These are phyloP conservation scores for Macrotis lagotis DNA, from an alignment of 2,113 vertebrate species.

Conservation along the genomic window DNA sequence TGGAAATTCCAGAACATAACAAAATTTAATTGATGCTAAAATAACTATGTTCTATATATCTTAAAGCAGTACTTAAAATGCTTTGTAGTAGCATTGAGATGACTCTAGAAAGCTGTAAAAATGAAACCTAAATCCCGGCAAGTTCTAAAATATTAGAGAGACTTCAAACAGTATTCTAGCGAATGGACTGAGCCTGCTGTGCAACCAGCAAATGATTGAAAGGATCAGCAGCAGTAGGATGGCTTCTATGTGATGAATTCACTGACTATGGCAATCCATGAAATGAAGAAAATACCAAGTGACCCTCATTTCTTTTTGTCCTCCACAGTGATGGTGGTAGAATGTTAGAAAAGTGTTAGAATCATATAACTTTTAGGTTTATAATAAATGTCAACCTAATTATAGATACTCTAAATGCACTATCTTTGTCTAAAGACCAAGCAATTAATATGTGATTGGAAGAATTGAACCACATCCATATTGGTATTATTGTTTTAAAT, in stretches of 20 bases:
- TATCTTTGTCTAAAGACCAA: not conserved
- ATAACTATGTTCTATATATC: not conserved
- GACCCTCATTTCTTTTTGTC: not conserved
- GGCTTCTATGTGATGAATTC: not conserved
- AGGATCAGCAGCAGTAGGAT: not conserved
- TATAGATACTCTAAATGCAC: not conserved
- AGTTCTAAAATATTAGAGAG: not conserved
- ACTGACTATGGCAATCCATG: not conserved
- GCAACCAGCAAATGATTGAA: not conserved
- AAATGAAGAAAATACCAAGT: not conserved
- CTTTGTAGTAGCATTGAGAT: not conserved
- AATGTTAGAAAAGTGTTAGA: not conserved
- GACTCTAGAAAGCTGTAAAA: not conserved
- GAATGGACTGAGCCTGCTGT: not conserved
- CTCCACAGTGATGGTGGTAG: not conserved
- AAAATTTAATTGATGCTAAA: slow-evolving; percentile 8
- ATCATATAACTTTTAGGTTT: not conserved
- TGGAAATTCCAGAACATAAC: not conserved
- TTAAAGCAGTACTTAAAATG: not conserved
- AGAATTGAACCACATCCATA: not conserved
- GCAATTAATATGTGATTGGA: not conserved
- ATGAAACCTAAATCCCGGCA: not conserved
- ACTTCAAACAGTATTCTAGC: not conserved
- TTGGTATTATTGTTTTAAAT: not conserved
- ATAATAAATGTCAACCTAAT: not conserved